Conservation (phyloP, 2,888 invertebrate genomes). For the Caenorhabditis doughertyi region DNA sequence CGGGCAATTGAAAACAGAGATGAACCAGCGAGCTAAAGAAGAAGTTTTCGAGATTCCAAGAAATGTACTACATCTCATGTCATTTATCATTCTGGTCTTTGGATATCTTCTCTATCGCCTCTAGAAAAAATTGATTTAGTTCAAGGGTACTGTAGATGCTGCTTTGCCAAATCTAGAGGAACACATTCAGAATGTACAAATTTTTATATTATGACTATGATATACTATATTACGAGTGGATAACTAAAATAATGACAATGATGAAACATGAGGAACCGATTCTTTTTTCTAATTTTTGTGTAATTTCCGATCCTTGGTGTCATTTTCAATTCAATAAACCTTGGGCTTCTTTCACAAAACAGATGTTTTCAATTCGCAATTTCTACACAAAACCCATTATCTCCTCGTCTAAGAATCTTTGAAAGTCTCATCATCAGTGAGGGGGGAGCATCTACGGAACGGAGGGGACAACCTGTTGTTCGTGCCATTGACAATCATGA, state of each 20-base stretch:
- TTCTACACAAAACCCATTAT: constrained; percentile 7
- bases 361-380: constrained; percentile 32
- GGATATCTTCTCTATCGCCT: constrained; percentile 59
- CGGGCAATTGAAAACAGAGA: constrained; percentile 59
- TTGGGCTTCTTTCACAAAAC: constrained; percentile 22
- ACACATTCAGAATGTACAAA: constrained; percentile 42
- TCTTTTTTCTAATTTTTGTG: constrained; percentile 2
- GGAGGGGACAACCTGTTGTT: constrained; percentile 37
- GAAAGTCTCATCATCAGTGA: neutral
- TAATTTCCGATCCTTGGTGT: constrained; percentile 6
- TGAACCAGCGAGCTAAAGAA: constrained; percentile 58
- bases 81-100: constrained; percentile 59
- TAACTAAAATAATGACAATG: constrained; percentile 27
- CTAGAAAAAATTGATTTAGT: neutral
- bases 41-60: constrained; percentile 65
- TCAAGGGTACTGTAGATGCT: constrained; percentile 10
- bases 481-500: neutral
- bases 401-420: neutral
- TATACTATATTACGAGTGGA: constrained; percentile 57
- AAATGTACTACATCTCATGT: constrained; percentile 57
- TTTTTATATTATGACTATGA: constrained; percentile 11
- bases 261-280: constrained; percentile 59
- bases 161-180: too few species aligned
- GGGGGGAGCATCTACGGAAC: constrained; percentile 1
- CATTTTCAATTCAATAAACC: constrained; percentile 48